Evolutionary conservation across 92 coral and sea anemone genomes (phyloP), one percentile per base, ranked within the genome.

Genomic region (Desmophyllum pertusum): DNA sequence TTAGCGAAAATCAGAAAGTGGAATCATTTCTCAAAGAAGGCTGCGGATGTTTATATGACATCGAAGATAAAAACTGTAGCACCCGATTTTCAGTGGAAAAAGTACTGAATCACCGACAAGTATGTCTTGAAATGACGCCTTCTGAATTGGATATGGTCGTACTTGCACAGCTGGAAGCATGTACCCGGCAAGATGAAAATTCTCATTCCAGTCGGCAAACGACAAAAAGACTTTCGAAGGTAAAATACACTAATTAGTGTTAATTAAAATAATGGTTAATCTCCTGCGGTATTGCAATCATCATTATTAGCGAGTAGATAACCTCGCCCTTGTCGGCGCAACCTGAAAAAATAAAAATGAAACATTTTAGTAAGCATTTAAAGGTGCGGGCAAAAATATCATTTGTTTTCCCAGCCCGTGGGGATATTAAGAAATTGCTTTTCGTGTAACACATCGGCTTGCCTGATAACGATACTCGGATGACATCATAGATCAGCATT

Each of bases 211-310:
- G 45, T 18, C 25, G 72, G 64, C 71, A 51, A 71, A 41, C 48
- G 19, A 82, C 7, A 35, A 59, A 55, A 55, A 52, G 81, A 82
- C 75, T 70, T 82, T 82, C 30, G 29, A 82, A 82, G 86, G 86
- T 82, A 75, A 35, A 29, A 27, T 10, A 31, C 36, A 63, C 69
- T 63, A 10, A 17, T 19, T 27, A 37, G 23, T 4, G 9, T n/a
- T 8, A 30, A 51, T 40, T 57, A 37, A 29, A 42, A 37, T 36
- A 76, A 11, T n/a, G n/a, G n/a, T n/a, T 1, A 14, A 65, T 48
- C 17, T 48, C 53, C 53, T 21, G 53, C 53, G 8, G 53, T 21
- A 13, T 48, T 48, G 53, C 53, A 48, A 21, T 13, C 53, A 48
- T 48, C 53, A 48, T 48, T 48, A 21, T 48, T 48, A 48, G 53